Base-by-base conservation (phyloP, 2,113 vertebrate species). In the Himantopus leucocephalus region DNA sequence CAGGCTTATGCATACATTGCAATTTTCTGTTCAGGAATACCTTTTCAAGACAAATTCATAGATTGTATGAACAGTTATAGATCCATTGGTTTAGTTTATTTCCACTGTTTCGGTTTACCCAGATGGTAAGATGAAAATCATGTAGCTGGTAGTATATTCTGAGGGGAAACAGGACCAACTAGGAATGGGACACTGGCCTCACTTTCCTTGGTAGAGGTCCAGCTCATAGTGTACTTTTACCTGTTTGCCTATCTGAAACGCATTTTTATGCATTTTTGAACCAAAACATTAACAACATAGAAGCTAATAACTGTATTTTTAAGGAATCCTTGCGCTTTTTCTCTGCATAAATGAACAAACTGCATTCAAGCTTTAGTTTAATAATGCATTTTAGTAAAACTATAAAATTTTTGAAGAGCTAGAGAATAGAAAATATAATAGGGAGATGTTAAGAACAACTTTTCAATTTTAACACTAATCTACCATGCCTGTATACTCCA, bases 1-100 rank as follows among this genome's bases (percentile, higher is more conserved):
- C 3, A 27, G 3, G 29, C 3, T 88, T 75, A 63, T 10, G 11
- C 2, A 43, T 58, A 19, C 5, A 14, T 5, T 9, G 1, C 3
- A 78, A 26, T 90, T 88, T 75, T 78, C 14, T 71, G 19, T 70
- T 58, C n/a, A 39, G 29, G 22, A 74, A 37, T 63, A 58, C 3
- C 2, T 50, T n/a, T 43, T 84, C 27, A 27, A 62, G 24, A 35
- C 7, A 81, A 41, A 81, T 52, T 63, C 0, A 77, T 43, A 11
- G 23, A 48, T 22, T 66, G 4, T 62, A 18, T 4, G 7, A 59
- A 47, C 15, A 29, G 14, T 48, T 86, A 41, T 20, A 64, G 8
- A 52, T 77, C 7, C 10, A 52, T 59, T 32, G 14, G 3, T 83
- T 76, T 63, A 53, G 34, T 27, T 80, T 41, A 34, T 73, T 75